Conservation (phyloP, 53 echinoderm and acorn worm genomes). For the Luidia sarsii region DNA sequence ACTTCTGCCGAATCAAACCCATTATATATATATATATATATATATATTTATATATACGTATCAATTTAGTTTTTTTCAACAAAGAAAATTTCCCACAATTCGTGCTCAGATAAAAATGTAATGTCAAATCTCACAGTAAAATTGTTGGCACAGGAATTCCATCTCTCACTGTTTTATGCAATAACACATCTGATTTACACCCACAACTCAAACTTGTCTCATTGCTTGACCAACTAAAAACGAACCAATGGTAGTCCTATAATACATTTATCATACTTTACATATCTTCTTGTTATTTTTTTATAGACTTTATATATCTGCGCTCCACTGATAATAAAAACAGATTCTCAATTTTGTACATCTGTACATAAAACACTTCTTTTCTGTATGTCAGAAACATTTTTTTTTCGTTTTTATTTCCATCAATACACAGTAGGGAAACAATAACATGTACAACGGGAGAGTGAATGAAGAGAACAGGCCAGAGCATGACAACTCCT, state of each 20-base stretch:
- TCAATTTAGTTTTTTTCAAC: background rate
- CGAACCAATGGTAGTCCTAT: constrained; percentile 5
- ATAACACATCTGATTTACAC: constrained; percentile 20
- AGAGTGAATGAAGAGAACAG: too few species aligned
- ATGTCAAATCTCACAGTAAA: constrained; percentile 2
- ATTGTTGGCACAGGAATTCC: constrained; percentile 30
- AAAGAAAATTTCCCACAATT: background rate
- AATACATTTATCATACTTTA: constrained; percentile 18
- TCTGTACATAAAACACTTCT: constrained; percentile 34
- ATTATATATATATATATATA: too few species aligned
- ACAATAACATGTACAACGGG: too few species aligned
- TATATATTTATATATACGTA: background rate
- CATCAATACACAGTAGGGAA: too few species aligned
- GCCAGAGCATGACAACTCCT: background rate
- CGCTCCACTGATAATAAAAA: constrained; percentile 29
- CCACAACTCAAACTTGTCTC: constrained; percentile 21
- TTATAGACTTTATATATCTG: constrained; percentile 26
- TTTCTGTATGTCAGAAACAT: background rate
- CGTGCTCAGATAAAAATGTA: background rate
- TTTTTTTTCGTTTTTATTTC: too few species aligned
- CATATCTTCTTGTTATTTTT: background rate
- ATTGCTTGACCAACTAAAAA: constrained; percentile 38
- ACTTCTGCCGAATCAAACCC: too few species aligned
- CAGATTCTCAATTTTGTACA: constrained; percentile 33
- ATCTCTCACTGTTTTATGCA: constrained; percentile 21